These are phyloP conservation scores for Megaceryle alcyon DNA, from an alignment of 2,797 vertebrate species.

Conservation along the genomic window DNA sequence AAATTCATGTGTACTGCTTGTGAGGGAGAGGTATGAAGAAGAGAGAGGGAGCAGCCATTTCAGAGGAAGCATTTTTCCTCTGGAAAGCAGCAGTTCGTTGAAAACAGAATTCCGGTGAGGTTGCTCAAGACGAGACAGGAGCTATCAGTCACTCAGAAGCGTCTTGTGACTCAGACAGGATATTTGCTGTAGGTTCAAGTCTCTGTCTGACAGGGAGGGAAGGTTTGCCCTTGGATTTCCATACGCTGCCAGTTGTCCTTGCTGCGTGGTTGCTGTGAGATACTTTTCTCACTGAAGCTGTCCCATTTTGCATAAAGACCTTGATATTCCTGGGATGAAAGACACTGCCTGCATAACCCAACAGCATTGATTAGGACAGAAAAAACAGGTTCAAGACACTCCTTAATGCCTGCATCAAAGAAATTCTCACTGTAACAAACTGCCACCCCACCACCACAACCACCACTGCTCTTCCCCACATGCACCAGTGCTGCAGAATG, in stretches of 20 bases:
- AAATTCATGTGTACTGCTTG: background rate
- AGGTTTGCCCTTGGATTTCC: background rate
- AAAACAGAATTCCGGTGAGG: background rate
- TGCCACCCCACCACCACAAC: background rate
- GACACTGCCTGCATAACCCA: constrained; percentile 23
- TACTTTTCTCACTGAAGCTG: background rate
- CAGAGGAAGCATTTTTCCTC: background rate
- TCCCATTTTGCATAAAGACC: background rate
- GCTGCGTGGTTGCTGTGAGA: background rate
- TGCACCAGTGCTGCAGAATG: background rate
- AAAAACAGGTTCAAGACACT: constrained; percentile 51
- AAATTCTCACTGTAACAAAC: background rate
- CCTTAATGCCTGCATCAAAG: background rate
- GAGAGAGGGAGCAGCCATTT: background rate
- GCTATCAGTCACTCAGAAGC: background rate
- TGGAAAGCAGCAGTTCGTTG: constrained; percentile 24
- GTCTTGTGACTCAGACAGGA: constrained; percentile 30
- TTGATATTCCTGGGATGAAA: constrained; percentile 38
- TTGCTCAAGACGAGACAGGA: constrained; percentile 38
- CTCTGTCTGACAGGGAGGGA: constrained; percentile 11
- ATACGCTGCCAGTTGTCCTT: background rate
- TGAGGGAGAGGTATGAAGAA: background rate
- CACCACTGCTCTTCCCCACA: background rate
- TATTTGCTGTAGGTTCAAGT: background rate
- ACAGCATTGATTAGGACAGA: constrained; percentile 40